Percentiles rank a stretch among this genome's conserved stretches.
These are phyloP conservation scores for Battus philenor DNA, from an alignment of 1,140 invertebrate genomes.

Conservation along the genomic window DNA sequence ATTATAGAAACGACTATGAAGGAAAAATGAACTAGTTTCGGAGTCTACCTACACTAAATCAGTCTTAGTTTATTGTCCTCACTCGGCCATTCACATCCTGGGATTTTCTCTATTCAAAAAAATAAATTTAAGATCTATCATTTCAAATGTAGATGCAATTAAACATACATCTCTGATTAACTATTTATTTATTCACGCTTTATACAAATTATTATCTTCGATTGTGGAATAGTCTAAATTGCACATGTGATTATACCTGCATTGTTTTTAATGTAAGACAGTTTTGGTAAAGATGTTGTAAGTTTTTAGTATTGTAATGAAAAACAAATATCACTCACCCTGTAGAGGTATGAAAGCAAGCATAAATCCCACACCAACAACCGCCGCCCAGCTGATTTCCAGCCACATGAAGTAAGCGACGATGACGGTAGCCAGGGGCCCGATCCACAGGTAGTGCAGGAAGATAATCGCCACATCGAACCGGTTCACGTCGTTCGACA, in stretches of 20 bases:
- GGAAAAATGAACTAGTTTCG: no score
- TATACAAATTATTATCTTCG: neutral
- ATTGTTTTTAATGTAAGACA: no score
- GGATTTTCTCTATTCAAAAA: no score
- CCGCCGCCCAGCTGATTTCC: slow-evolving; percentile 82
- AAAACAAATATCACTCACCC: slow-evolving; percentile 75
- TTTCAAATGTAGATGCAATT: no score
- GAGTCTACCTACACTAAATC: no score
- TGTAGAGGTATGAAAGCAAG: slow-evolving; percentile 90
- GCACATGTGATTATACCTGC: no score
- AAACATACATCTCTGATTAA: no score
- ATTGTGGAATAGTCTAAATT: neutral
- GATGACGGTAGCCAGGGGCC: slow-evolving; percentile 86
- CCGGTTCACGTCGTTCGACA: slow-evolving; percentile 91
- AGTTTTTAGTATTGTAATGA: neutral
- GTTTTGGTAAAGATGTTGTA: neutral
- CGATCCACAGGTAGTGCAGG: slow-evolving; percentile 87
- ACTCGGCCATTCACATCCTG: no score
- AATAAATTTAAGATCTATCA: no score
- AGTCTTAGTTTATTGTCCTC: no score
- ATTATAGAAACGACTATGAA: no score
- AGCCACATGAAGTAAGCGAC: slow-evolving; percentile 85
- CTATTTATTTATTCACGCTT: neutral
- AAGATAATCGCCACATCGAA: slow-evolving; percentile 83
- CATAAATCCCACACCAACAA: slow-evolving; percentile 87